These are phyloP conservation scores for Ptiloglossa arizonensis DNA, from an alignment of 1,140 invertebrate species.

Conservation along the genomic window DNA sequence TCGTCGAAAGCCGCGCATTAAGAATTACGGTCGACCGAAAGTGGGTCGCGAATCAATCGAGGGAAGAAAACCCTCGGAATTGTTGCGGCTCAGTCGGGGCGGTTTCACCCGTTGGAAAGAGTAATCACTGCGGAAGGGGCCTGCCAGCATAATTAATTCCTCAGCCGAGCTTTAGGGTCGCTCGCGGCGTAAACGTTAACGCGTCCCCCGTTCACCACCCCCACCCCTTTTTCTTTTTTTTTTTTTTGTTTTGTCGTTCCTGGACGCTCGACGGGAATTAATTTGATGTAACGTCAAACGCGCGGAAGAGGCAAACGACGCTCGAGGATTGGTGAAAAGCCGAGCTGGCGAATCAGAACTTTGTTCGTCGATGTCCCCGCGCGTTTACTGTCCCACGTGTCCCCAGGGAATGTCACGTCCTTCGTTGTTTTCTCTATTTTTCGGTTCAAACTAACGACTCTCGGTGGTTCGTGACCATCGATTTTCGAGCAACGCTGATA, in stretches of 20 bases:
- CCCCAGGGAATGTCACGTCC: not conserved
- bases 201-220: not conserved
- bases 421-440: not conserved
- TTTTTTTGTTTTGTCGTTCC: not conserved
- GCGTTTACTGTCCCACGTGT: not conserved
- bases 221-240: not conserved
- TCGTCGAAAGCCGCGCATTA: slow-evolving; percentile 39
- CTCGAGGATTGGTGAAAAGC: too few species aligned
- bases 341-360: not conserved
- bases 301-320: not conserved
- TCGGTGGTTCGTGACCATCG: too few species aligned
- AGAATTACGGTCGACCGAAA: slow-evolving; percentile 40
- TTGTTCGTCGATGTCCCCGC: not conserved
- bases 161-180: not conserved
- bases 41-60: slow-evolving; percentile 52
- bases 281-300: slow-evolving; percentile 4
- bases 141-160: slow-evolving; percentile 44
- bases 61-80: slow-evolving; percentile 23
- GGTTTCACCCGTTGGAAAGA: slow-evolving; percentile 24
- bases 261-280: slow-evolving; percentile 2
- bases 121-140: slow-evolving; percentile 29
- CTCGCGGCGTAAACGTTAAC: slow-evolving; percentile 1
- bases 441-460: too few species aligned
- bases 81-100: slow-evolving; percentile 10
- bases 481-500: too few species aligned